Conservation (phyloP, 1,140 invertebrate species). For the Aphidius ervi region DNA sequence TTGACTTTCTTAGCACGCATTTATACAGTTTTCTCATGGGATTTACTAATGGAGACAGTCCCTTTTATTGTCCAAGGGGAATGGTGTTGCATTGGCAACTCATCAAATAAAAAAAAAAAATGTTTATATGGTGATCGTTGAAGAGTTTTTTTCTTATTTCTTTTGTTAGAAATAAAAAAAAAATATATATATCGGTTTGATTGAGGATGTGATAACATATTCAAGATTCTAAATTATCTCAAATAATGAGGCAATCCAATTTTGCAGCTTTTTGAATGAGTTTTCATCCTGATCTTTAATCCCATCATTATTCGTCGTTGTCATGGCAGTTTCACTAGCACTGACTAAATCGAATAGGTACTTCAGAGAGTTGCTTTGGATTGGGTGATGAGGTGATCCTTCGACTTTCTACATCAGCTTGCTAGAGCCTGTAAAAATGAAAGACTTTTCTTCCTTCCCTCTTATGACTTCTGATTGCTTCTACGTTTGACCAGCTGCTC, state of each 20-base stretch:
- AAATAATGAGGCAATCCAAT: slow-evolving; percentile 42
- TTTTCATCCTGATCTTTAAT: background rate
- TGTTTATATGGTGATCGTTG: slow-evolving; percentile 1
- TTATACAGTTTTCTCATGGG: slow-evolving; percentile 26
- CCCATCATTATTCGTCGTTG: no score
- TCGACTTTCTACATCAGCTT: slow-evolving; percentile 18
- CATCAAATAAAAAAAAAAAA: background rate
- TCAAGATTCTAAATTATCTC: slow-evolving; percentile 42
- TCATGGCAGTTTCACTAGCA: no score
- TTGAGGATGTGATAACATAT: slow-evolving; percentile 27
- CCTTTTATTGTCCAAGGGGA: slow-evolving; percentile 29
- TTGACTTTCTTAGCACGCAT: no score
- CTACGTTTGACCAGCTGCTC: slow-evolving; percentile 39
- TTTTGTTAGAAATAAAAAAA: no score
- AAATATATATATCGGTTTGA: no score
- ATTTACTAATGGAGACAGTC: slow-evolving; percentile 37
- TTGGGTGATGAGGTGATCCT: background rate
- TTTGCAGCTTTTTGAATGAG: slow-evolving; percentile 27
- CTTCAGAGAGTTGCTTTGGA: no score
- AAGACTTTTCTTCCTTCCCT: slow-evolving; percentile 19
- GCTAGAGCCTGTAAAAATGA: no score
- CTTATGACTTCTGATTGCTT: slow-evolving; percentile 43
- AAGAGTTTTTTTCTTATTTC: background rate
- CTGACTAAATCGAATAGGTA: no score
- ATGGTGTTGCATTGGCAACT: slow-evolving; percentile 34